These are phyloP conservation scores for Progne subis DNA, from an alignment of 2,113 vertebrate species.

Conservation along the genomic window DNA sequence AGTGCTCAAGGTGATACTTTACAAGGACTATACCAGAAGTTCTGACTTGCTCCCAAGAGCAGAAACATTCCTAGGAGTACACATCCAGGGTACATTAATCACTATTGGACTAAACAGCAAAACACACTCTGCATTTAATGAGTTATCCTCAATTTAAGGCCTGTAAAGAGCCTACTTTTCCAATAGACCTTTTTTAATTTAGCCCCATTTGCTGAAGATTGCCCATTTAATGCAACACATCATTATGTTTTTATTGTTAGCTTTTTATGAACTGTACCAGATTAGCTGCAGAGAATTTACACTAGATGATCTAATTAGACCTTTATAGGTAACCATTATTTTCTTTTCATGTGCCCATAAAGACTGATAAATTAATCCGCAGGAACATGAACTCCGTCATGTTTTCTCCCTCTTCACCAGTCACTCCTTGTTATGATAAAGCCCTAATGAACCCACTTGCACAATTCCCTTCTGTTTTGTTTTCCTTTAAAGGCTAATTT, in stretches of 20 bases:
- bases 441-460: slow-evolving; percentile 65
- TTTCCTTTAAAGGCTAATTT: slow-evolving; percentile 80
- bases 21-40: background rate
- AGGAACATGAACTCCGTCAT: slow-evolving; percentile 49
- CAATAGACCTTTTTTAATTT: slow-evolving; percentile 61
- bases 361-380: slow-evolving; percentile 66
- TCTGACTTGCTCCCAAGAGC: background rate
- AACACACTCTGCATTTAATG: slow-evolving; percentile 34
- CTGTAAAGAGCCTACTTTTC: slow-evolving; percentile 56
- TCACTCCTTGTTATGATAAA: slow-evolving; percentile 51
- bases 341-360: slow-evolving; percentile 67
- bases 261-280: slow-evolving; percentile 65
- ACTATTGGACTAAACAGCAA: slow-evolving; percentile 12
- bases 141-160: slow-evolving; percentile 60
- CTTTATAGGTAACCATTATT: slow-evolving; percentile 61
- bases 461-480: slow-evolving; percentile 69
- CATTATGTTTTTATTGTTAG: slow-evolving; percentile 69
- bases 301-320: slow-evolving; percentile 62
- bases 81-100: slow-evolving; percentile 9
- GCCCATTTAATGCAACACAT: slow-evolving; percentile 68
- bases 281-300: slow-evolving; percentile 55
- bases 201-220: slow-evolving; percentile 58
- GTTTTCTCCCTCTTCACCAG: slow-evolving; percentile 22
- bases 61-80: slow-evolving; percentile 17
- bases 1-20: background rate